Evolutionary conservation across 1,140 invertebrate genomes (phyloP).

Genomic region (Drosophila setifemur): DNA sequence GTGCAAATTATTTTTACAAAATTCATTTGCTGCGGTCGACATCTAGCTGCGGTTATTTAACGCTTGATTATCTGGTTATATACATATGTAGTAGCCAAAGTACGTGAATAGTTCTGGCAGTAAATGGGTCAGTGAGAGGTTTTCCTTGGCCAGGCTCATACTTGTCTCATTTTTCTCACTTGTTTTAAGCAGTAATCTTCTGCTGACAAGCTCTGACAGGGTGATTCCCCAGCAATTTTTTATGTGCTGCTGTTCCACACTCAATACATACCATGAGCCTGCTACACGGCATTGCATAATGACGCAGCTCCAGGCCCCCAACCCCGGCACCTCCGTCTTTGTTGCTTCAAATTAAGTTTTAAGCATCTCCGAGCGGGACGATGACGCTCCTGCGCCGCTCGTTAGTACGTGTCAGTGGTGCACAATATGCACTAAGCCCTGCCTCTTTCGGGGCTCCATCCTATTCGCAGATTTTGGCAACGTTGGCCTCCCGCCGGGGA

Average conservation of each 20-base stretch:
- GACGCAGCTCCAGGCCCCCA: conserved; percentile 24
- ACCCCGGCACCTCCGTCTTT: conserved; percentile 13
- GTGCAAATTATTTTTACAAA: not conserved
- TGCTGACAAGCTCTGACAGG: conserved; percentile 32
- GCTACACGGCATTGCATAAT: conserved; percentile 61
- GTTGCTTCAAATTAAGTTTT: conserved; percentile 70
- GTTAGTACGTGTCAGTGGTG: conserved; percentile 68
- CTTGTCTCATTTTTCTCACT: conserved; percentile 18
- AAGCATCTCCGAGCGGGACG: conserved; percentile 40
- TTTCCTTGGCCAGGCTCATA: conserved; percentile 1
- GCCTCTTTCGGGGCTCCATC: not conserved
- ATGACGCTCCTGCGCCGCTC: conserved; percentile 40
- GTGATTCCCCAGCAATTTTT: conserved; percentile 27
- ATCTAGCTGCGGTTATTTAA: conserved; percentile 11
- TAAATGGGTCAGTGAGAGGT: conserved; percentile 39
- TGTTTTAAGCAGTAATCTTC: conserved; percentile 15
- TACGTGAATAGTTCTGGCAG: conserved; percentile 23
- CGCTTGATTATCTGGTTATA: not conserved
- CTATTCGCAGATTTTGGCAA: conserved; percentile 1
- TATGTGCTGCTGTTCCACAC: conserved; percentile 18
- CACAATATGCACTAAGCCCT: conserved; percentile 28
- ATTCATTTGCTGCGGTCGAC: conserved; percentile 16
- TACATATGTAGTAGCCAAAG: not conserved
- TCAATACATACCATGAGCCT: conserved; percentile 60
- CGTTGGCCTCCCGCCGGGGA: not conserved